Evolutionary conservation across 2,888 invertebrate genomes (phyloP).

Genomic region (Colletes collaris): DNA sequence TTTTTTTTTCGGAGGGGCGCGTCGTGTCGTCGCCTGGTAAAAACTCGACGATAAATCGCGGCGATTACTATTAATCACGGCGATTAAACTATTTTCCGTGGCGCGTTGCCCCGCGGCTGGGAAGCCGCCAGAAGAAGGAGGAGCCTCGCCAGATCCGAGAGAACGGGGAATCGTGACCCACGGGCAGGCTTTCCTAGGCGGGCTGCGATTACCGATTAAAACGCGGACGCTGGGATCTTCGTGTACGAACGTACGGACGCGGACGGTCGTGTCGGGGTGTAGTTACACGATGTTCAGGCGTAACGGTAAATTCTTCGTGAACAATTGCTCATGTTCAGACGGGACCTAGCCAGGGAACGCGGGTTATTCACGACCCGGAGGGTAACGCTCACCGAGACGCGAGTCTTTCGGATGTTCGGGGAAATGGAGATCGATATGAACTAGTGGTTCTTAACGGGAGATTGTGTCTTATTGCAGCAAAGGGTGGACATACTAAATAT

Average conservation of each 20-base stretch:
- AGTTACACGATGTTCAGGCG: constrained; percentile 48
- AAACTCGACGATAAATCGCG: constrained; percentile 65
- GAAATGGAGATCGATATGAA: no score
- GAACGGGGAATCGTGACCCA: constrained; percentile 49
- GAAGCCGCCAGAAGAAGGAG: constrained; percentile 31
- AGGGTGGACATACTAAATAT: no score
- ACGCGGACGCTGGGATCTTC: constrained; percentile 50
- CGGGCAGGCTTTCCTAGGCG: constrained; percentile 43
- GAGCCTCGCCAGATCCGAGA: constrained; percentile 4
- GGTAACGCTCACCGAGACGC: neutral
- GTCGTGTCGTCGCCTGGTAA: constrained; percentile 54
- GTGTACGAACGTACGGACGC: constrained; percentile 46
- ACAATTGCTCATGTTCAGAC: constrained; percentile 46
- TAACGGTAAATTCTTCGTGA: constrained; percentile 50
- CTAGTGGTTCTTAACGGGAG: no score
- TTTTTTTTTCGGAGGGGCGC: constrained; percentile 7
- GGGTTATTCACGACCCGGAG: constrained; percentile 37
- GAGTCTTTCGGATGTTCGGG: no score
- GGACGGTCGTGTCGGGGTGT: constrained; percentile 30
- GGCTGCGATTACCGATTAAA: constrained; percentile 57
- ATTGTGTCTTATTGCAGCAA: no score
- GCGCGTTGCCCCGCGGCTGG: constrained; percentile 7
- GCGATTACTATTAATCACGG: constrained; percentile 72
- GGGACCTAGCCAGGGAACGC: neutral
- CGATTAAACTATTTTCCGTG: constrained; percentile 67